These are phyloP conservation scores for Thecocarcelia acutangulata DNA, from an alignment of 2,888 invertebrate species.

Conservation along the genomic window DNA sequence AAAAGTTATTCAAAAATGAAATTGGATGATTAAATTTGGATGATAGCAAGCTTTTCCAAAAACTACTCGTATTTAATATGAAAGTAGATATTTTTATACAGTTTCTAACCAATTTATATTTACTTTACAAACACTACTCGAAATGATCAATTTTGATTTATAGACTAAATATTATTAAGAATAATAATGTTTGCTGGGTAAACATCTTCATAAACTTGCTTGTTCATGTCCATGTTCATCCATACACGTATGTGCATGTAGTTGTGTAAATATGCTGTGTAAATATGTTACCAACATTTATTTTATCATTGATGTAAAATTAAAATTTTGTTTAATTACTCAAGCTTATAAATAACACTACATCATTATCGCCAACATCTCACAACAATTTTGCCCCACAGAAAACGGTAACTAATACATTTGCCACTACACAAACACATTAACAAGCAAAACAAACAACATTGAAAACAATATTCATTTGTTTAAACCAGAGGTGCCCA, in stretches of 20 bases:
- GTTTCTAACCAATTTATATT: too few species aligned
- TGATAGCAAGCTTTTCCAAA: too few species aligned
- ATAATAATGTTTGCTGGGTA: too few species aligned
- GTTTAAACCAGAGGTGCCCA: neutral
- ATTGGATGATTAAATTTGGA: too few species aligned
- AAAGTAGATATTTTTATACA: too few species aligned
- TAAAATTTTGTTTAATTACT: constrained; percentile 70
- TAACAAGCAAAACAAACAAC: neutral
- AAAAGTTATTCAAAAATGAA: too few species aligned
- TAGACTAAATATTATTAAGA: too few species aligned
- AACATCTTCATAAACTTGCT: too few species aligned
- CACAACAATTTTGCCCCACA: constrained; percentile 3
- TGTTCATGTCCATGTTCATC: neutral
- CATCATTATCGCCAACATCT: constrained; percentile 50
- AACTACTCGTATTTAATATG: too few species aligned
- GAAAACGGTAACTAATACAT: neutral
- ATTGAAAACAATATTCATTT: constrained; percentile 39
- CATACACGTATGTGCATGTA: neutral
- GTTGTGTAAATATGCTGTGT: neutral
- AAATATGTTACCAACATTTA: constrained; percentile 44
- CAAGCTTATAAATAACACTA: constrained; percentile 66
- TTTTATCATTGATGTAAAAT: constrained; percentile 67
- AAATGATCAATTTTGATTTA: too few species aligned
- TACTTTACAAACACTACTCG: too few species aligned
- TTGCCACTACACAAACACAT: neutral